phyloP scores from a whole-genome alignment of 2,888 invertebrate species.

The Leptinotarsa haldemani region DNA sequence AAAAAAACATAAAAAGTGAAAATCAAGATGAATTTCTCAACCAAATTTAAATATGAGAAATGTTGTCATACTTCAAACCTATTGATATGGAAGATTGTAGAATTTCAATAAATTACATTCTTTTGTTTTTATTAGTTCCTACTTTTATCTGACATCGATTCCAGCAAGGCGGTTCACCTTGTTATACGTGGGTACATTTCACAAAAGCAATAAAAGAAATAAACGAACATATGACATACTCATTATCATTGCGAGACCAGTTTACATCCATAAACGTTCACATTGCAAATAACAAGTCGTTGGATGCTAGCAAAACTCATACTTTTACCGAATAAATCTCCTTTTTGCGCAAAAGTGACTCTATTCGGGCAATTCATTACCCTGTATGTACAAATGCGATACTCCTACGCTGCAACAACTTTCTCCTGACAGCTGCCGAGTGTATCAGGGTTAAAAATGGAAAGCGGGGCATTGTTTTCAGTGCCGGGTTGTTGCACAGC shows the following conservation, averaged over 20 bases:
- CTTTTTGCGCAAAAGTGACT: conserved; percentile 16
- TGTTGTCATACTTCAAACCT: too few species aligned
- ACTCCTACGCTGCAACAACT: conserved; percentile 47
- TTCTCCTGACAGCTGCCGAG: conserved; percentile 51
- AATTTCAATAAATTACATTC: too few species aligned
- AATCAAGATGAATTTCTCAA: too few species aligned
- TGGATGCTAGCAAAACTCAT: conserved; percentile 1
- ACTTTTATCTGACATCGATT: too few species aligned
- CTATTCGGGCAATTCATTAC: conserved; percentile 21
- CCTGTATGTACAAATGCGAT: conserved; percentile 25
- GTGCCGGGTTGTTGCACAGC: conserved; percentile 24
- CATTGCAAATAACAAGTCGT: conserved; percentile 16
- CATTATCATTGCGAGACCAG: not conserved
- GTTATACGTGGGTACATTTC: too few species aligned
- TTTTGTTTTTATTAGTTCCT: too few species aligned
- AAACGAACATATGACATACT: conserved; percentile 18
- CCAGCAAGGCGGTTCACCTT: too few species aligned
- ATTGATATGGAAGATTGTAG: too few species aligned
- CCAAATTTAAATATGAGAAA: too few species aligned
- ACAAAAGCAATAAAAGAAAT: conserved; percentile 1
- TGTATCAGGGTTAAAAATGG: conserved; percentile 43
- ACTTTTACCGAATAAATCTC: conserved; percentile 12
- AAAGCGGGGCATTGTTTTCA: conserved; percentile 48
- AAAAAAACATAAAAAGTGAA: too few species aligned
- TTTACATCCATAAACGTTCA: conserved; percentile 10